phyloP scores from a whole-genome alignment of 1,140 invertebrate species.

The Conopomorpha cramerella region DNA sequence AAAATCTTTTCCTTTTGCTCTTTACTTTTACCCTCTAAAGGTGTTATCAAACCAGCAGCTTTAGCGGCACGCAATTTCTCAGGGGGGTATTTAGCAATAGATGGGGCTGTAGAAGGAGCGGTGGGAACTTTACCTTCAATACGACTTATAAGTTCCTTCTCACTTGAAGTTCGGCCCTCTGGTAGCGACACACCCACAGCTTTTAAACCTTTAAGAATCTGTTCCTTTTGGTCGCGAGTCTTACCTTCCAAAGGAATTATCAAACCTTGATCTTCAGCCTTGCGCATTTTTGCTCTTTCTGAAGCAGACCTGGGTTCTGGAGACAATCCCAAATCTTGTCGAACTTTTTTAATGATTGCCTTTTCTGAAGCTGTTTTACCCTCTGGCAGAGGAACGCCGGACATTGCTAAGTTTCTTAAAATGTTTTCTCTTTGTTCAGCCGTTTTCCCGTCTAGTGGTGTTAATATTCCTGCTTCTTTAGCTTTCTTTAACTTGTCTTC shows the following conservation, averaged over 20 bases:
- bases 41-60: no score
- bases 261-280: slow-evolving; percentile 10
- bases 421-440: no score
- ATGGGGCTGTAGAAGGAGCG: no score
- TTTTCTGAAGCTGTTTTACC: background rate
- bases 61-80: no score
- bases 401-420: background rate
- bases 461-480: background rate
- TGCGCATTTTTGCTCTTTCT: slow-evolving; percentile 10
- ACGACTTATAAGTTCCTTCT: slow-evolving; percentile 13
- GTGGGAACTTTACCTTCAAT: no score
- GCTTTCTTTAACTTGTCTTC: background rate
- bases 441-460: background rate
- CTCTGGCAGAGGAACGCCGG: background rate
- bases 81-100: no score
- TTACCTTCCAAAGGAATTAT: slow-evolving; percentile 17
- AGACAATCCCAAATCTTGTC: no score
- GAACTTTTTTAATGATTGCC: slow-evolving; percentile 4
- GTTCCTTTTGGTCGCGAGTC: slow-evolving; percentile 13
- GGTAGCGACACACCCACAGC: slow-evolving; percentile 9
- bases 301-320: slow-evolving; percentile 10
- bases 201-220: slow-evolving; percentile 10
- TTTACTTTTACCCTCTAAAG: no score
- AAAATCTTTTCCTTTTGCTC: slow-evolving; percentile 7
- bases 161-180: slow-evolving; percentile 13